Percentiles rank a stretch among this genome's conserved stretches.
Conservation (phyloP, 2,113 vertebrate genomes). For the Seriola aureovittata region DNA sequence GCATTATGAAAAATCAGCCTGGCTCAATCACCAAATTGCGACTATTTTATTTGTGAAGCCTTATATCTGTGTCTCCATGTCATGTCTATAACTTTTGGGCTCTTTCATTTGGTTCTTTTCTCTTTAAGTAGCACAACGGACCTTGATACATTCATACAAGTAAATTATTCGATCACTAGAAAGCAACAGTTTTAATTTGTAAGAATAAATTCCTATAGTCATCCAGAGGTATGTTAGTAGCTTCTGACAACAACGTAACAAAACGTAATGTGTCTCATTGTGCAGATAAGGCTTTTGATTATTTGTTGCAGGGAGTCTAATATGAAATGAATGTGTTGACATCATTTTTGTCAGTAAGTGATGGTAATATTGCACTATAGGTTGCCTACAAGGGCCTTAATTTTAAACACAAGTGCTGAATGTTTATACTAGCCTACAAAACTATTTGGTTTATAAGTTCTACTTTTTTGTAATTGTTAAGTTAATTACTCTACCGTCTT, state of each 20-base stretch:
- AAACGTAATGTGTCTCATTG: conserved; percentile 16
- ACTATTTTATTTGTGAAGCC: not conserved
- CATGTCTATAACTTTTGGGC: not conserved
- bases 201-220: not conserved
- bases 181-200: not conserved
- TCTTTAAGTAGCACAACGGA: conserved; percentile 5
- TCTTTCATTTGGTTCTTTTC: not conserved
- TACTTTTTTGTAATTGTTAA: not conserved
- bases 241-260: not conserved
- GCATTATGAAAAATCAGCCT: not conserved
- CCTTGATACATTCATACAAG: conserved; percentile 15
- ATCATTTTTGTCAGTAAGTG: not conserved
- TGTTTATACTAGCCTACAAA: not conserved
- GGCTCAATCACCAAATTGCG: not conserved
- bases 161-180: conserved; percentile 7
- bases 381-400: not conserved
- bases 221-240: not conserved
- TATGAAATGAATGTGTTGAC: not conserved
- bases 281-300: not conserved
- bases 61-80: not conserved
- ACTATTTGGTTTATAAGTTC: not conserved
- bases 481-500: not conserved
- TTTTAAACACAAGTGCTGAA: not conserved
- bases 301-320: not conserved
- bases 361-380: not conserved